Base-by-base conservation (phyloP, 2,888 invertebrate genomes). In the Acronicta alni region DNA sequence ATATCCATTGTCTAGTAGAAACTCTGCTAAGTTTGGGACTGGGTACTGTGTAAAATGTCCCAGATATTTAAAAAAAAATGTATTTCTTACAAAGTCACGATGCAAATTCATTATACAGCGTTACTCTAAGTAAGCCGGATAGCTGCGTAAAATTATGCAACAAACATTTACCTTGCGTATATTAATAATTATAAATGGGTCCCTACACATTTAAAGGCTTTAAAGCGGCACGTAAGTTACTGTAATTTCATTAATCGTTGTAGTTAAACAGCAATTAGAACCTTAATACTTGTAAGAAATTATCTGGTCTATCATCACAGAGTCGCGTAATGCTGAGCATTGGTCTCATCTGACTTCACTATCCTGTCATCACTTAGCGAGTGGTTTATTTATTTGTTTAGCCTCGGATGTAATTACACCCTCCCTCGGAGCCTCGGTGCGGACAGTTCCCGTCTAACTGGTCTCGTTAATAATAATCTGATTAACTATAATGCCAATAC, bases 341-440 rank as follows among this genome's bases (percentile, higher is more conserved):
- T 64, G 75, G 68, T 67, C 75, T 73, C 74, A 68, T 73, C 75
- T 57, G 58, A 55, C 48, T 58, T 44, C 73, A 71, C 82, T 81
- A 81, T 82, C 83, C 84, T 86, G 88, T 90, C 89, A 86, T 87
- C 89, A 83, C 82, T 82, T 82, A 80, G 78, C 79, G 72, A 66
- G 67, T 58, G 73, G 82, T 84, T 89, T 89, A 88, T 91, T 90
- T 91, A 89, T 91, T 89, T 89, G 85, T 89, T 88, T 87, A 79
- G 78, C 73, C 75, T 72, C 77, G 80, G 82, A 85, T 91, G 85
- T 91, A 91, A 91, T 91, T 91, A 91, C 87, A 89, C 79, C 76
- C 75, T 71, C 86, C 82, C 82, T 78, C 81, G 81, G 77, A 81
- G 81, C 81, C 78, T 77, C 81, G 79, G 57, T 58, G 67, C 66